Evolutionary conservation across 1,140 invertebrate species (phyloP), one percentile per base, ranked within the genome.

Genomic region (Habropoda laboriosa): DNA sequence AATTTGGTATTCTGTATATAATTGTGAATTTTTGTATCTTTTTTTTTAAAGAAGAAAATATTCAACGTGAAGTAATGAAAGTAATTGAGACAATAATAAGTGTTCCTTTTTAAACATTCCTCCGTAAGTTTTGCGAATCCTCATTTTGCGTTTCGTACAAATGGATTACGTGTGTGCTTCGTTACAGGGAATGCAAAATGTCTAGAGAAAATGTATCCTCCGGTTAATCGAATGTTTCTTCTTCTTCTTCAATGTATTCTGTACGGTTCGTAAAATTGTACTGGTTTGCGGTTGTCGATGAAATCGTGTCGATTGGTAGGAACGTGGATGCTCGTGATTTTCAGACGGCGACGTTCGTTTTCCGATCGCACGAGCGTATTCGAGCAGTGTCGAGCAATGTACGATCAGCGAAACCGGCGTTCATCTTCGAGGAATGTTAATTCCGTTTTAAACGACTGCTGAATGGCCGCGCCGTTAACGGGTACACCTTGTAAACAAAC

Each of bases 401-500:
- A 63, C 70, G 58, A 79, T 75, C 78, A 42, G 49, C 72, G 60
- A 60, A 67, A 30, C 47, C 72, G 53, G 68, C 72, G 73, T 86
- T 53, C 66, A 79, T 81, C 79, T 85, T 79, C 75, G 63, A 58
- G 80, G 84, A 85, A 86, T 68, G 74, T 81, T 82, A 81, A 85
- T 85, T 85, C 63, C 64, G 66, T 85, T 80, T 85, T 77, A 85
- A 85, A 76, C 79, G 78, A 73, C 83, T 40, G 79, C 40, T 73
- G 68, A 74, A 57, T 74, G 73, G 67, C 63, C 53, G 61, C 55
- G 60, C 63, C 74, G 81, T 71, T 77, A 85, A 85, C 83, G 68
- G 70, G 82, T 85, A 85, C 75, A 78, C 61, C 84, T 79, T 86
- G 84, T 86, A 86, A 86, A 86, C 84, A 86, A 86, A 86, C 66